Evolutionary conservation across 2,888 invertebrate species (phyloP).

Genomic region (Drosophila setosimentum): DNA sequence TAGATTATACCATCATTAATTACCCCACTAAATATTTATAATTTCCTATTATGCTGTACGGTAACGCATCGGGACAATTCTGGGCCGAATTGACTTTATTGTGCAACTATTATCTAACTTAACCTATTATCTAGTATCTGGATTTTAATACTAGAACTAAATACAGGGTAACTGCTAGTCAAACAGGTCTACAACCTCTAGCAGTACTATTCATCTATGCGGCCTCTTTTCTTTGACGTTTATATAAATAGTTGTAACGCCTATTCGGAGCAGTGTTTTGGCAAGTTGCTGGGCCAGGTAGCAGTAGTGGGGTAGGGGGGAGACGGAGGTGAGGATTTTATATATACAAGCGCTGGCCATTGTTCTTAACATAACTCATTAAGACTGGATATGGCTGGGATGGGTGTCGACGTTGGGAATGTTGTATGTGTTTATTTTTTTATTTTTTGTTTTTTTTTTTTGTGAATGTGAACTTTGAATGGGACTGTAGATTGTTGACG

Average conservation of each 20-base stretch:
- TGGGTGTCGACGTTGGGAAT: conserved; percentile 57
- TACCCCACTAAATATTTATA: too few relatives aligned
- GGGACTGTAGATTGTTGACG: conserved; percentile 16
- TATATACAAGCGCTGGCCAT: conserved; percentile 55
- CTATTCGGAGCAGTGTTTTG: conserved; percentile 72
- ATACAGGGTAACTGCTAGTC: conserved; percentile 22
- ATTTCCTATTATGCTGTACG: too few relatives aligned
- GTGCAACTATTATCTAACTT: too few relatives aligned
- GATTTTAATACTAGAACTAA: neutral
- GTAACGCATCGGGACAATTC: too few relatives aligned
- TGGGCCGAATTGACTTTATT: too few relatives aligned
- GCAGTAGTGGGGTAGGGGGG: conserved; percentile 2
- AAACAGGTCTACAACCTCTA: neutral
- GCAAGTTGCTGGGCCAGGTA: conserved; percentile 40
- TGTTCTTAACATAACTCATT: conserved; percentile 81
- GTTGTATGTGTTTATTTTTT: conserved; percentile 27
- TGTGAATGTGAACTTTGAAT: conserved; percentile 31
- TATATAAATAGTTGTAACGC: conserved; percentile 78
- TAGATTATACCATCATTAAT: too few relatives aligned
- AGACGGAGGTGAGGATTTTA: conserved; percentile 40
- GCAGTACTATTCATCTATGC: conserved; percentile 15
- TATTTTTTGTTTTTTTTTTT: conserved; percentile 1
- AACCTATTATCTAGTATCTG: neutral
- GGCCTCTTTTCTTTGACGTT: conserved; percentile 52
- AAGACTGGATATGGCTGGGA: conserved; percentile 54